These are phyloP conservation scores for Vandiemenella viatica DNA, from an alignment of 2,888 invertebrate species.

Conservation along the genomic window DNA sequence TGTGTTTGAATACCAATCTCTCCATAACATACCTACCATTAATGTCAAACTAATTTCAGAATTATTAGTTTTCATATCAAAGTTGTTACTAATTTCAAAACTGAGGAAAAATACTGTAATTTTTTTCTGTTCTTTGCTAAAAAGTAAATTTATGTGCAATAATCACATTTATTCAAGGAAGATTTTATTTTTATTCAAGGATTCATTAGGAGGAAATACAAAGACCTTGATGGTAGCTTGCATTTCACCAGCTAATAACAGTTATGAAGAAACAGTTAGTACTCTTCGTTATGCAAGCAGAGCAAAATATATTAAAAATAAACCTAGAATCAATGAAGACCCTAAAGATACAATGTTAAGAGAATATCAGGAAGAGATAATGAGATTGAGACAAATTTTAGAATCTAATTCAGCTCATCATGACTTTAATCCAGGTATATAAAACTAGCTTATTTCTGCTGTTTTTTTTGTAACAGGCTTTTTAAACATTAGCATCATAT, in stretches of 20 bases:
- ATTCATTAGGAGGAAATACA: constrained; percentile 74
- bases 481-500: too few relatives aligned
- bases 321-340: constrained; percentile 74
- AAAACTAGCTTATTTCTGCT: too few relatives aligned
- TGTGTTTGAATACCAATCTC: too few relatives aligned
- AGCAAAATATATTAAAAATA: constrained; percentile 75
- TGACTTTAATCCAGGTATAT: too few relatives aligned
- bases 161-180: background rate
- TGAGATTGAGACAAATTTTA: constrained; percentile 46
- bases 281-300: constrained; percentile 71
- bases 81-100: too few relatives aligned
- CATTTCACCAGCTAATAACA: constrained; percentile 65
- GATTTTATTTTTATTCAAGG: constrained; percentile 27
- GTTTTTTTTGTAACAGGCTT: too few relatives aligned
- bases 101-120: too few relatives aligned
- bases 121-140: too few relatives aligned
- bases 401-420: constrained; percentile 21
- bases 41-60: too few relatives aligned
- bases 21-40: too few relatives aligned
- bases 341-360: constrained; percentile 76
- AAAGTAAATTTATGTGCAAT: background rate
- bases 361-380: constrained; percentile 73
- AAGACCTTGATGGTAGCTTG: constrained; percentile 81
- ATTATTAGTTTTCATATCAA: too few relatives aligned
- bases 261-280: constrained; percentile 70